Evolutionary conservation across 1,140 invertebrate species (phyloP).

Genomic region (Trichogramma pretiosum): DNA sequence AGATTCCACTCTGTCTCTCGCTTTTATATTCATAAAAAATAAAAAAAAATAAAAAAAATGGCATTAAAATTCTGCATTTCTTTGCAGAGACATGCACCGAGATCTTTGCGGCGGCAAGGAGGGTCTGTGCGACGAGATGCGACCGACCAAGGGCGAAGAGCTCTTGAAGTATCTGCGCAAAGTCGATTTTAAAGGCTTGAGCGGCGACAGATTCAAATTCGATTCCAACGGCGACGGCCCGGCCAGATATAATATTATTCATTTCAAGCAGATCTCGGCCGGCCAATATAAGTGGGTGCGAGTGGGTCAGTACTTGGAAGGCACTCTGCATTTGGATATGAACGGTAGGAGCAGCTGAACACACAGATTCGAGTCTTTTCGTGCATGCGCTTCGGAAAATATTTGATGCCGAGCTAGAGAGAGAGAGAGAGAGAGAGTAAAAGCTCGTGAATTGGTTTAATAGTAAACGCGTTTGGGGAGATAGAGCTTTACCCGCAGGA

Average conservation of each 20-base stretch:
- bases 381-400: too few species aligned
- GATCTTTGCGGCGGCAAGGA: constrained; percentile 62
- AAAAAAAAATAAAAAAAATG: too few species aligned
- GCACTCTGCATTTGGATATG: constrained; percentile 70
- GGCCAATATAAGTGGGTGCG: constrained; percentile 76
- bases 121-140: constrained; percentile 80
- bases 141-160: constrained; percentile 74
- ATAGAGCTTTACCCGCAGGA: too few species aligned
- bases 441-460: too few species aligned
- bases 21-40: too few species aligned
- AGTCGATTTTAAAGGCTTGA: constrained; percentile 77
- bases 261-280: constrained; percentile 74
- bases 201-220: constrained; percentile 83
- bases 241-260: constrained; percentile 88
- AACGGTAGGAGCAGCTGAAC: constrained; percentile 51
- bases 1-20: too few species aligned
- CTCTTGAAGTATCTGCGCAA: constrained; percentile 74
- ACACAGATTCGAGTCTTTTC: neutral
- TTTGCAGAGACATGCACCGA: constrained; percentile 69
- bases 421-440: too few species aligned
- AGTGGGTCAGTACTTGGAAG: constrained; percentile 75
- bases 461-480: too few species aligned
- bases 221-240: constrained; percentile 84
- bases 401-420: too few species aligned
- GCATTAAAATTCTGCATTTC: too few species aligned